Base-by-base conservation (phyloP, 2,797 vertebrate genomes). In the Martes flavigula region DNA sequence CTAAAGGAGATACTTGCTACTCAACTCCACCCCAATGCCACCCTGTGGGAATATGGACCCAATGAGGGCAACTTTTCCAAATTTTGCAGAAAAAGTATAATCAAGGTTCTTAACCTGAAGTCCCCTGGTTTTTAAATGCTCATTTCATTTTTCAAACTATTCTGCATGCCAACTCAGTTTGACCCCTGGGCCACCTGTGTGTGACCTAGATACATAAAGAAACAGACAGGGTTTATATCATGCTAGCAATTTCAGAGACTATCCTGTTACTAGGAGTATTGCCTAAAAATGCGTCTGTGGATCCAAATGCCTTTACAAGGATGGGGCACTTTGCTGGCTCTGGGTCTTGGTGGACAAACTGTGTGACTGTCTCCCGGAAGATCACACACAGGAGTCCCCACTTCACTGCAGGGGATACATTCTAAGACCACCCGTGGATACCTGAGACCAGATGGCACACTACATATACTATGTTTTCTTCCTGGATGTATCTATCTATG, bases 121-220 rank as follows among this genome's bases (percentile, higher is more conserved):
- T 40, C 35, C 7, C 27, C n/a, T 56, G 27, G 27, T 70, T 81
- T 40, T 43, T 73, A 62, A 82, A 70, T 77, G 48, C 12, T 72
- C 40, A 86, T 72, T 87, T 81, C 27, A 79, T 40, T 87, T 91
- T 81, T 46, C 18, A 64, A 64, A 87, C 56, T 40, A 83, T 23
- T n/a, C 0, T 46, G 23, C 66, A 54, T 56, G 66, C 46, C 58
- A 83, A 75, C 46, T 17, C 35, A 82, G 56, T n/a, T 58, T 88
- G 77, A 87, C 25, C 20, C 38, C 2, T 1, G 7, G 40, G 38
- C 38, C 58, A 66, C 48, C 3, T 23, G 32, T 54, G 17, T 32
- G 30, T 58, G 48, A n/a, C 32, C 32, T 18, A 58, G 14, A 87
- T n/a, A 43, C 35, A 23, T 30, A 72, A 38, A 72, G 54, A 27